Evolutionary conservation across 2,888 invertebrate genomes (phyloP), one percentile per base, ranked within the genome.

Genomic region (Lithodes maja): DNA sequence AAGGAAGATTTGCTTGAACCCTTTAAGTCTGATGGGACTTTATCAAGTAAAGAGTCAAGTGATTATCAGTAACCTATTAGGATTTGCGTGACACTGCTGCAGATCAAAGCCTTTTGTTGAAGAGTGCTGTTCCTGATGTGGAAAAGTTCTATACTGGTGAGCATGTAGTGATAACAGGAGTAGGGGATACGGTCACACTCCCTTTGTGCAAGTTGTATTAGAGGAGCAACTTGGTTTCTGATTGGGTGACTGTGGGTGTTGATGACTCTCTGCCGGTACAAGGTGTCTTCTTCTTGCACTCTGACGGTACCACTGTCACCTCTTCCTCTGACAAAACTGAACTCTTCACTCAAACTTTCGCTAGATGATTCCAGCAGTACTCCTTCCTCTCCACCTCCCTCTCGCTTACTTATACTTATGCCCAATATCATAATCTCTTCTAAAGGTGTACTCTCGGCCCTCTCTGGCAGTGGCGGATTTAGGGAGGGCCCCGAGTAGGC

Each of bases 131-230:
- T 49, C 52, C 78, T 78, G 53, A 78, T 78, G 50, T 78, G 52
- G 78, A 78, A 50, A 17, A 78, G 12, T 12, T 9, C 17, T 50
- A 78, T 50, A 78, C 78, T 9, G 78, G 78, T 49, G 50, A 78
- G 78, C 49, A 50, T 78, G 52, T 50, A n/a, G 50, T 78, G 9
- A 12, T 78, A 53, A 50, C 1, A 15, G 78, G 78, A 7, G 78
- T 78, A 53, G 78, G 78, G 9, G 78, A 1, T 9, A 78, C 78
- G 3, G 78, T 78, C 7, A 78, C 78, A 52, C 52, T 78, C 50
- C 78, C 78, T 78, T 53, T 78, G 52, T 78, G 78, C 50, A 78
- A 78, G 49, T 9, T 78, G 78, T 78, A 78, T n/a, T 53, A 52
- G 50, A 49, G 75, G 49, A 75, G 52, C 52, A 9, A 33, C 53